Base-by-base conservation (phyloP, 2,797 vertebrate genomes). In the Agapornis canus region DNA sequence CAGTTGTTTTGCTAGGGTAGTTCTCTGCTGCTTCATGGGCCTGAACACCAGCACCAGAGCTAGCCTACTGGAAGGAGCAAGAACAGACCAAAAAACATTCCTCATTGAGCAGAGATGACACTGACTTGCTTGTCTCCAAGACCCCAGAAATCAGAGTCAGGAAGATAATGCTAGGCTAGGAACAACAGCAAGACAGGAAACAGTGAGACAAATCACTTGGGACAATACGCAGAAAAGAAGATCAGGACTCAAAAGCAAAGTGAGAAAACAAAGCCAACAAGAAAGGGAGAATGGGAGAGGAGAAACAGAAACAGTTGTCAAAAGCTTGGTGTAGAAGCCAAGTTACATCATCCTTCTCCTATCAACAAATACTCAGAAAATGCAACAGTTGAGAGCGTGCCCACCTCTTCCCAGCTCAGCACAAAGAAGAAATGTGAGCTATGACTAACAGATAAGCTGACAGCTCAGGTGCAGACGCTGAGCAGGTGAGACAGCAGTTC, bases 261-360 rank as follows among this genome's bases (percentile, higher is more conserved):
- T 6, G 15, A 22, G 22, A 72, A 90, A 90, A 72, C 29, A 57
- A 57, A 84, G 83, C 56, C 75, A 87, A 57, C 3, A 12, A 63
- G 56, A 87, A 59, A 76, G 14, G 35, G 22, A 76, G 51, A 86
- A 92, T 7, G 59, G 54, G 54, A 89, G 40, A 86, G 70, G 40
- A 89, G 48, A 93, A 93, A 91, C 57, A 84, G 9, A 73, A 94
- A 83, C 71, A 89, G 40, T 52, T 90, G 64, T 71, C 66, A 82
- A 69, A 29, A 91, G 51, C 13, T 65, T 49, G 21, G 29, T 82
- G 11, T 7, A 77, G 54, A 92, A 95, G 79, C 94, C 86, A 94
- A 90, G 60, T 87, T 57, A 18, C 29, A 35, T 66, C 68, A 89
- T 56, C 37, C 35, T 65, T 80, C 45, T 80, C 47, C 78, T 80